Conservation (phyloP, 2,797 vertebrate species). For the Mormyrus proboscirostris region DNA sequence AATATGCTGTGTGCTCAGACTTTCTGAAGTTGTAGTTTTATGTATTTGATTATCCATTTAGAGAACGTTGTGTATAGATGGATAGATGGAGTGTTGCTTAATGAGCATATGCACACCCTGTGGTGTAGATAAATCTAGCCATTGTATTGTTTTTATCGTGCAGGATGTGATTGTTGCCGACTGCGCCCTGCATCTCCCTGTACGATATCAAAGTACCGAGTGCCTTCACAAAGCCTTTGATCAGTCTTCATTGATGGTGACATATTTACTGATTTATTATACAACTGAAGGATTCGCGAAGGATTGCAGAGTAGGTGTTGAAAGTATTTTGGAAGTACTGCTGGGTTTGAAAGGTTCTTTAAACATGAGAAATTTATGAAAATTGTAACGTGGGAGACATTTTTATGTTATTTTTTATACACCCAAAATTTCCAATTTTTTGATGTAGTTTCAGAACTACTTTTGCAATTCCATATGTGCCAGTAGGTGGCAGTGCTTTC, state of each 20-base stretch:
- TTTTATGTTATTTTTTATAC: neutral
- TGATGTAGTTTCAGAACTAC: neutral
- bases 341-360: neutral
- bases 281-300: neutral
- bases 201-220: neutral
- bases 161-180: neutral
- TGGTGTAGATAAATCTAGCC: neutral
- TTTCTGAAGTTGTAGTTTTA: neutral
- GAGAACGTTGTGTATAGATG: neutral
- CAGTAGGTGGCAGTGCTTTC: neutral
- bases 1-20: neutral
- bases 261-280: constrained; percentile 8
- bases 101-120: neutral
- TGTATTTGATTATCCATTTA: neutral
- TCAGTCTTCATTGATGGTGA: neutral
- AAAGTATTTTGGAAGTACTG: constrained; percentile 5
- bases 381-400: neutral
- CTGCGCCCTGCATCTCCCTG: neutral
- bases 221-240: neutral
- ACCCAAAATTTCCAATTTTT: neutral
- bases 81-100: no score
- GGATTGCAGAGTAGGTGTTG: neutral
- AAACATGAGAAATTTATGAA: neutral
- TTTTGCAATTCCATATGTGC: neutral
- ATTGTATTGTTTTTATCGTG: neutral